Conservation (phyloP, 2,113 vertebrate genomes). For the Hippocampus barbouri region DNA sequence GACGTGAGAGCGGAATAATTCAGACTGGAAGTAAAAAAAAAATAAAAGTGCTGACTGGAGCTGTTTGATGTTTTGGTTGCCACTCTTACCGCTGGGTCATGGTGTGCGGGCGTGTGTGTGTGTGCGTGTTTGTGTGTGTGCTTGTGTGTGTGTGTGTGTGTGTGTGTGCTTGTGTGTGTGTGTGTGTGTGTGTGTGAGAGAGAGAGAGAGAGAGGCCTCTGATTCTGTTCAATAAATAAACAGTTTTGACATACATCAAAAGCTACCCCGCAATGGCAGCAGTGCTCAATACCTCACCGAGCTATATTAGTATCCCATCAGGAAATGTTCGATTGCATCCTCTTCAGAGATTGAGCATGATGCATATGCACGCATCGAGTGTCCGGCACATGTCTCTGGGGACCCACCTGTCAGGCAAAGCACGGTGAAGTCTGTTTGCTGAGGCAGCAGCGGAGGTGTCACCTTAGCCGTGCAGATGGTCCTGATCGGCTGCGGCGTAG, state of each 20-base stretch:
- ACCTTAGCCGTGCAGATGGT: slow-evolving; percentile 42
- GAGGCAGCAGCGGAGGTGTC: slow-evolving; percentile 39
- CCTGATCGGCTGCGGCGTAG: slow-evolving; percentile 20
- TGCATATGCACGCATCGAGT: slow-evolving; percentile 4
- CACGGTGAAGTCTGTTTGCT: slow-evolving; percentile 39
- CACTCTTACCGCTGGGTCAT: slow-evolving; percentile 39
- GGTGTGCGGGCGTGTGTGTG: slow-evolving; percentile 26
- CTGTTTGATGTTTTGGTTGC: slow-evolving; percentile 48
- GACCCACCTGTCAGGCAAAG: slow-evolving; percentile 42
- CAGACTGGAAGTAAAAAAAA: slow-evolving; percentile 21
- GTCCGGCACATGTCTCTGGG: slow-evolving; percentile 19
- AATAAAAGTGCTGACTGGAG: slow-evolving; percentile 44
- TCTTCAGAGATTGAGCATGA: background rate
- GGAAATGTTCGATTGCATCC: background rate
- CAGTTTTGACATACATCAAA: slow-evolving; percentile 41
- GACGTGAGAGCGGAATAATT: slow-evolving; percentile 39
- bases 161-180: slow-evolving; percentile 27
- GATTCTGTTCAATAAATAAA: slow-evolving; percentile 46
- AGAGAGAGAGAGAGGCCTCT: background rate
- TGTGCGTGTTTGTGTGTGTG: background rate
- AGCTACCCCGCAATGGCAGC: slow-evolving; percentile 2
- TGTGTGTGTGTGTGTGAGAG: slow-evolving; percentile 39
- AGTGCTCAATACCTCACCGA: slow-evolving; percentile 20
- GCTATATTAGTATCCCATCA: background rate
- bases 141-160: slow-evolving; percentile 28